Evolutionary conservation across 1,140 invertebrate species (phyloP).

Genomic region (Metaphire vulgaris): DNA sequence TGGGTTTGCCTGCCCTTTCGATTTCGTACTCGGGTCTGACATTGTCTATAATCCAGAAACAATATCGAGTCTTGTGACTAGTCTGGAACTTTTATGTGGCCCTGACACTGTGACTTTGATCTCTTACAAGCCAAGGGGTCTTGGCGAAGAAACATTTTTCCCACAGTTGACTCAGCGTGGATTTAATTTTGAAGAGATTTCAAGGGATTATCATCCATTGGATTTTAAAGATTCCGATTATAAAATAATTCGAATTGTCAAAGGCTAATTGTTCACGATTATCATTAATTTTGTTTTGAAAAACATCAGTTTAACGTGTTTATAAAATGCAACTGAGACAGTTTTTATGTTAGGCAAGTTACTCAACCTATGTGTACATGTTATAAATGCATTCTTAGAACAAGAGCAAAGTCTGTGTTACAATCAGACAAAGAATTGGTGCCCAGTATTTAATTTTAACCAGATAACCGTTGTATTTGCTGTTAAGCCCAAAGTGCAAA

Average conservation of each 20-base stretch:
- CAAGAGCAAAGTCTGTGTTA: too few species aligned
- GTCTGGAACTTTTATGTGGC: neutral
- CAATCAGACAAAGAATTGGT: too few species aligned
- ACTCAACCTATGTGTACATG: too few species aligned
- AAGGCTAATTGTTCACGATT: neutral
- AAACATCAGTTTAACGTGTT: neutral
- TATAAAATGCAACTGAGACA: too few species aligned
- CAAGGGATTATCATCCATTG: neutral
- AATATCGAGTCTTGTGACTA: neutral
- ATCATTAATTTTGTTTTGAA: too few species aligned
- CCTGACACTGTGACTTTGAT: constrained; percentile 11
- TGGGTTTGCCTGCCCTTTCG: neutral
- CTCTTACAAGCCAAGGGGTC: constrained; percentile 18
- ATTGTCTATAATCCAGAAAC: constrained; percentile 14
- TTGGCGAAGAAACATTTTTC: constrained; percentile 21
- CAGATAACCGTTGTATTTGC: too few species aligned
- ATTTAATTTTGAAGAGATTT: constrained; percentile 8
- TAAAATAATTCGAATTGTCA: constrained; percentile 15
- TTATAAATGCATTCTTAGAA: too few species aligned
- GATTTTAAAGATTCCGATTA: constrained; percentile 22
- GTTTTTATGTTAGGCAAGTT: too few species aligned
- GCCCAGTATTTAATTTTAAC: too few species aligned
- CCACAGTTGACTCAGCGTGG: neutral
- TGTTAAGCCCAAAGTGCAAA: too few species aligned
- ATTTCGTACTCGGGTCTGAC: constrained; percentile 23